A percentile compares a stretch with the other conserved stretches of the same genome.
Conservation (phyloP, 1,140 invertebrate genomes). For the Nebria ingens region DNA sequence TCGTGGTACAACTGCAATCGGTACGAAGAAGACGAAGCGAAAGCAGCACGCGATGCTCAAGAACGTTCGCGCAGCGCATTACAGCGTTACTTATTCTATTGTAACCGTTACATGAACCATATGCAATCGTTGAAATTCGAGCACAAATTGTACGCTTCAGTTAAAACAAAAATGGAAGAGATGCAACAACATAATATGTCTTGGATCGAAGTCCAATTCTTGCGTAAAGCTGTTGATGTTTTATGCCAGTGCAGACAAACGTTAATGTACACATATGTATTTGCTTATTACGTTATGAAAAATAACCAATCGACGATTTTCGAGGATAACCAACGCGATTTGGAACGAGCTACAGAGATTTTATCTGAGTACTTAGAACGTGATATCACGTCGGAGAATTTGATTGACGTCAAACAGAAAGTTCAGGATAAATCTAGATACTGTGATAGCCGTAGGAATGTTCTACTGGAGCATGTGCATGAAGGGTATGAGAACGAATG, state of each 20-base stretch:
- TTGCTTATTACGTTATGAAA: slow-evolving; percentile 59
- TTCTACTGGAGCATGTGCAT: slow-evolving; percentile 59
- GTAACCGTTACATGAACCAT: slow-evolving; percentile 83
- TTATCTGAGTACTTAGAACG: slow-evolving; percentile 64
- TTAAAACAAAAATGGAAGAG: slow-evolving; percentile 63
- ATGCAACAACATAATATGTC: slow-evolving; percentile 73
- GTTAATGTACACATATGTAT: slow-evolving; percentile 65
- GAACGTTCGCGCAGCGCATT: slow-evolving; percentile 85
- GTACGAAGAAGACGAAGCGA: slow-evolving; percentile 95
- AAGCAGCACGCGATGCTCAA: slow-evolving; percentile 90
- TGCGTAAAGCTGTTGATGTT: slow-evolving; percentile 58
- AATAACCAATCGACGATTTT: slow-evolving; percentile 63
- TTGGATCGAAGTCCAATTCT: slow-evolving; percentile 66
- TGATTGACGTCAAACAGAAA: slow-evolving; percentile 66
- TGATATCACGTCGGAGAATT: slow-evolving; percentile 60
- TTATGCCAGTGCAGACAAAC: slow-evolving; percentile 57
- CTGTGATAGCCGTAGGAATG: slow-evolving; percentile 58
- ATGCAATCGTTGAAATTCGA: slow-evolving; percentile 69
- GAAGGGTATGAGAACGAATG: slow-evolving; percentile 69
- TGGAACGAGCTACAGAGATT: slow-evolving; percentile 59
- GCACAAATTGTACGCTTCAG: slow-evolving; percentile 50
- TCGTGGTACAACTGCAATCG: slow-evolving; percentile 54
- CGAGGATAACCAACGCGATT: slow-evolving; percentile 63
- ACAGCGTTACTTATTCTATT: slow-evolving; percentile 96
- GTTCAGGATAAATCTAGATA: slow-evolving; percentile 69